Evolutionary conservation across 1,140 invertebrate species (phyloP).

Genomic region (Papilio polytes): DNA sequence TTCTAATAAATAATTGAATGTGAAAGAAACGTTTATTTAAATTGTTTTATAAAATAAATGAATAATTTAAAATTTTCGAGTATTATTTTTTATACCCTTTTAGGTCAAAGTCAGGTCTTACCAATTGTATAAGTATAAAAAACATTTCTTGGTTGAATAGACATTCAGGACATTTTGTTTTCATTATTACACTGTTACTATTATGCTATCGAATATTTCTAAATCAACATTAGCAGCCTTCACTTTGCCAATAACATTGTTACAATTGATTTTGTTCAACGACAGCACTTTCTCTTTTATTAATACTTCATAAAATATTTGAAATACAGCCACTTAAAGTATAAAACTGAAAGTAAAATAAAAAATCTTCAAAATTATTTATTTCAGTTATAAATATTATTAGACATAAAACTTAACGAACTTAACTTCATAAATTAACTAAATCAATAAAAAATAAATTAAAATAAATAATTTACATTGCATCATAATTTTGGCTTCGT

Average conservation of each 20-base stretch:
- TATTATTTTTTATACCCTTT: neutral
- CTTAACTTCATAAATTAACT: constrained; percentile 45
- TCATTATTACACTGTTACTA: neutral
- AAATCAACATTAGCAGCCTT: neutral
- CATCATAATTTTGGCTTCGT: constrained; percentile 70
- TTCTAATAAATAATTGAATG: constrained; percentile 35
- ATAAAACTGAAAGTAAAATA: neutral
- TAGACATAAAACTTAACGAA: constrained; percentile 40
- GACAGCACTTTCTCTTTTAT: constrained; percentile 55
- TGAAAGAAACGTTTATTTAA: constrained; percentile 24
- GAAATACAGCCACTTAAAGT: neutral
- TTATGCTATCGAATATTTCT: neutral
- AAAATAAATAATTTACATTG: constrained; percentile 66
- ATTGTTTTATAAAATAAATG: constrained; percentile 26
- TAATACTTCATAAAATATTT: constrained; percentile 32
- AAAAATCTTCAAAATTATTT: neutral
- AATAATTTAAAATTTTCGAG: neutral
- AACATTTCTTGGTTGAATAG: constrained; percentile 17
- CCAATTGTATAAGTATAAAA: neutral
- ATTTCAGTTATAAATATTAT: constrained; percentile 6
- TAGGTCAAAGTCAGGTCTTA: constrained; percentile 1
- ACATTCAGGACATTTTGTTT: neutral
- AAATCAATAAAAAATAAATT: constrained; percentile 57
- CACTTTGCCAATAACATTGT: constrained; percentile 43
- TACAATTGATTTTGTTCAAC: constrained; percentile 51